Percentiles rank a stretch among this genome's conserved stretches.
phyloP scores from a whole-genome alignment of 2,888 invertebrate species.

The Papilio gigon region DNA sequence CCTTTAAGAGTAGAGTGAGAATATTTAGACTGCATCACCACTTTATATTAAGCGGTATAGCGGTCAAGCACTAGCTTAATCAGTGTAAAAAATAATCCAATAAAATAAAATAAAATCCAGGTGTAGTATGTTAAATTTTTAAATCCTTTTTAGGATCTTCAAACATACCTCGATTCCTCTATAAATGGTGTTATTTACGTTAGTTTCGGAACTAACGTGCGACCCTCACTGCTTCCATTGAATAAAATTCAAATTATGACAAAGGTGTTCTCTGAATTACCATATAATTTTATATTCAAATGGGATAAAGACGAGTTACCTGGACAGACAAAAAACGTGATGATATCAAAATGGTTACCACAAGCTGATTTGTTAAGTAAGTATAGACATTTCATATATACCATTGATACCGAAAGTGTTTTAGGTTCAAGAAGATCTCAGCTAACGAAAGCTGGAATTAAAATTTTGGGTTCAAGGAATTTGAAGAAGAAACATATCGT shows the following conservation, averaged over 20 bases:
- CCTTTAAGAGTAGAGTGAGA: no score
- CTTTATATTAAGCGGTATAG: no score
- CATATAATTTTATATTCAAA: slow-evolving; percentile 62
- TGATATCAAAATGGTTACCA: slow-evolving; percentile 59
- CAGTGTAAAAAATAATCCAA: no score
- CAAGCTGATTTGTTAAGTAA: slow-evolving; percentile 56
- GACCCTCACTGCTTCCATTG: slow-evolving; percentile 49
- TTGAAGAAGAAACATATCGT: no score
- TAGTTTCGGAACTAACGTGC: slow-evolving; percentile 60
- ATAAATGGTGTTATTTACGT: slow-evolving; percentile 59
- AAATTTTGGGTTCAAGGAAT: no score
- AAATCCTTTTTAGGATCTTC: slow-evolving; percentile 51
- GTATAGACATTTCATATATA: no score
- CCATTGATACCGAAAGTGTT: no score
- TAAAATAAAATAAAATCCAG: no score
- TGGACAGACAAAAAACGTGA: slow-evolving; percentile 54
- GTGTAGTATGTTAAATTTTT: not conserved
- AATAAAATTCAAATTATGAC: slow-evolving; percentile 53
- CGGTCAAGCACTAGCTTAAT: no score
- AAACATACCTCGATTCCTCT: slow-evolving; percentile 54
- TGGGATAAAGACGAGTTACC: slow-evolving; percentile 54
- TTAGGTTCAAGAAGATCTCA: no score
- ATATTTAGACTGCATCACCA: no score
- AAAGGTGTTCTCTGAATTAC: slow-evolving; percentile 54
- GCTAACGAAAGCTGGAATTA: no score